Percentiles rank a stretch among this genome's conserved stretches.
phyloP scores from a whole-genome alignment of 1,140 invertebrate genomes.

The Danaus melanippus region DNA sequence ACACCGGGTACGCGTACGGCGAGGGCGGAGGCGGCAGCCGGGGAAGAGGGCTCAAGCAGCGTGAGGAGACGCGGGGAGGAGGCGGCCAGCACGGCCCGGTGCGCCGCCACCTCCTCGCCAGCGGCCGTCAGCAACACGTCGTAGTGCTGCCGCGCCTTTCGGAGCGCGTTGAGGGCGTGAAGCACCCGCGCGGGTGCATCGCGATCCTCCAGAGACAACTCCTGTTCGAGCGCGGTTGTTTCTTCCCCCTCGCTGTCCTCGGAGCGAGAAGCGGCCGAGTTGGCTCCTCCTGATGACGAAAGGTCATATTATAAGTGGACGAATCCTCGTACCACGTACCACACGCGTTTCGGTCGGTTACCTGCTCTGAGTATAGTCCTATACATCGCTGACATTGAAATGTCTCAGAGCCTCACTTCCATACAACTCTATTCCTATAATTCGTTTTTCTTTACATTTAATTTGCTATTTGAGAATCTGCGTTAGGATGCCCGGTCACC shows the following conservation, averaged over 20 bases:
- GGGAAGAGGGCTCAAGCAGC: conserved; percentile 78
- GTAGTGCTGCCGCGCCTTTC: conserved; percentile 30
- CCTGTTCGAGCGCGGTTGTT: conserved; percentile 70
- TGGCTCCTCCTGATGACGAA: conserved; percentile 20
- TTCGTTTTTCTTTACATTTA: conserved; percentile 11
- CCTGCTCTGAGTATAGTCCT: neutral
- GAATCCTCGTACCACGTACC: too few species aligned
- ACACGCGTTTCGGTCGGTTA: too few species aligned
- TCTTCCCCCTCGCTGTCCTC: conserved; percentile 57
- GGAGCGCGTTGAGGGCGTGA: conserved; percentile 63
- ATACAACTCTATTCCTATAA: neutral
- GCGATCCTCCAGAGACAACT: conserved; percentile 73
- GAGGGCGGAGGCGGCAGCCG: conserved; percentile 14
- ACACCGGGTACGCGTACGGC: conserved; percentile 57
- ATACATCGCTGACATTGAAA: conserved; percentile 1
- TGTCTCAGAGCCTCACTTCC: neutral
- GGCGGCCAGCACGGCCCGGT: conserved; percentile 75
- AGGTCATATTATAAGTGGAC: conserved; percentile 2
- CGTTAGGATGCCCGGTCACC: too few species aligned
- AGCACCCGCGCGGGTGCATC: conserved; percentile 28
- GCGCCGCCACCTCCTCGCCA: conserved; percentile 79
- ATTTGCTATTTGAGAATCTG: conserved; percentile 9
- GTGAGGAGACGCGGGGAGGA: conserved; percentile 74
- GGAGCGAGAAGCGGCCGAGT: conserved; percentile 30
- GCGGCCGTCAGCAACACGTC: conserved; percentile 71